Evolutionary conservation across 2,113 vertebrate genomes (phyloP), one percentile per base, ranked within the genome.

Genomic region (Anarhynchus alexandrinus): DNA sequence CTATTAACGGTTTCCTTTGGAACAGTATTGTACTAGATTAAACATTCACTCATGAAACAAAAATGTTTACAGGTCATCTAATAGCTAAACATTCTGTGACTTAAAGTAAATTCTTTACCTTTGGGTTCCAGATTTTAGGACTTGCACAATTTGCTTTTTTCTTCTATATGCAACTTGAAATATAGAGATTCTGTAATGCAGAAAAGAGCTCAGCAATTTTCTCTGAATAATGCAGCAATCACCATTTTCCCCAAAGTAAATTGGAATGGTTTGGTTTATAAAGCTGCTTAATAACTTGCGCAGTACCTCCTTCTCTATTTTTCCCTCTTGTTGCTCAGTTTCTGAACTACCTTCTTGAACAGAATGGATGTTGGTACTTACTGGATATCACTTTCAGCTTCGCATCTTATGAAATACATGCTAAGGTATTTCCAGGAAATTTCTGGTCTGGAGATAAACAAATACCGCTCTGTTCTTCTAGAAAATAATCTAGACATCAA

Each of bases 1-100:
- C 92, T 95, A 95, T 96, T 97, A 97, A 96, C 45, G 7, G 79
- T 97, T 97, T 92, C 93, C 89, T 96, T 88, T 94, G 80, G 74
- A 97, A 89, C 79, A 47, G 55, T 81, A 76, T 91, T 95, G 88
- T 94, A 71, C 87, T 96, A 91, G 80, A 95, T 96, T 96, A 95
- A 97, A 82, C 85, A 90, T 96, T 94, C 94, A 82, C 81, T 96
- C 88, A 92, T 82, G 96, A 94, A 96, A 95, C 90, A 85, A 90
- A 95, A 96, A 93, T 90, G 80, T 91, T 96, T 93, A 81, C 93
- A 94, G 86, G 86, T 95, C 83, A 83, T 78, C 54, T 94, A 96
- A 87, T 55, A 89, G 70, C 76, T 87, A 90, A 94, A 82, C 71
- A 66, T 78, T 88, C 61, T 82, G 62, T 54, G 49, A 51, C 67